Conservation (phyloP, 1,140 invertebrate species). For the Caerostris darwini region DNA sequence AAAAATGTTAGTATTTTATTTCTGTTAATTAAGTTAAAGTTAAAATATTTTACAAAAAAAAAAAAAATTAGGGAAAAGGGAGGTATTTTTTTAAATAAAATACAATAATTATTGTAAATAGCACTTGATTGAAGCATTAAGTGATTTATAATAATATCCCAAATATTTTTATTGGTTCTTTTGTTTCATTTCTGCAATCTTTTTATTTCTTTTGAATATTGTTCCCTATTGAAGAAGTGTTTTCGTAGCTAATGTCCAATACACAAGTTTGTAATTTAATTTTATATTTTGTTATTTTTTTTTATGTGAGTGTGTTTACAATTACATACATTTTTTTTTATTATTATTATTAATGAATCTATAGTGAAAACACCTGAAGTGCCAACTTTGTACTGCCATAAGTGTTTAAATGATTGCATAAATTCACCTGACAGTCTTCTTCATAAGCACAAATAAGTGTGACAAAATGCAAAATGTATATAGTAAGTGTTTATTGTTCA, state of each 20-base stretch:
- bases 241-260: neutral
- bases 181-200: too few relatives aligned
- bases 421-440: conserved; percentile 22
- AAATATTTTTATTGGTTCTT: too few relatives aligned
- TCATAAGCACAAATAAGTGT: conserved; percentile 65
- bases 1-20: too few relatives aligned
- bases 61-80: too few relatives aligned
- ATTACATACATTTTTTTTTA: neutral
- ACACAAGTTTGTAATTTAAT: neutral
- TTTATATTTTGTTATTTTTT: conserved; percentile 35
- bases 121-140: too few relatives aligned
- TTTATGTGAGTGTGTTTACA: conserved; percentile 6
- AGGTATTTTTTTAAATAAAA: too few relatives aligned
- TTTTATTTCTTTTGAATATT: neutral
- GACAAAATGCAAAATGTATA: conserved; percentile 59
- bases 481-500: conserved; percentile 55
- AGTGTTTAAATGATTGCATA: conserved; percentile 20
- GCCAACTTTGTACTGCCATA: conserved; percentile 75
- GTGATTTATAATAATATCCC: too few relatives aligned
- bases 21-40: too few relatives aligned
- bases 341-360: neutral
- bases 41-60: too few relatives aligned
- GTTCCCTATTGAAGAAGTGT: too few relatives aligned
- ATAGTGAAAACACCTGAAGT: conserved; percentile 59
- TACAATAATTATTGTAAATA: too few relatives aligned